Evolutionary conservation across 2,888 invertebrate genomes (phyloP).

Genomic region (Thymelicus lineola): DNA sequence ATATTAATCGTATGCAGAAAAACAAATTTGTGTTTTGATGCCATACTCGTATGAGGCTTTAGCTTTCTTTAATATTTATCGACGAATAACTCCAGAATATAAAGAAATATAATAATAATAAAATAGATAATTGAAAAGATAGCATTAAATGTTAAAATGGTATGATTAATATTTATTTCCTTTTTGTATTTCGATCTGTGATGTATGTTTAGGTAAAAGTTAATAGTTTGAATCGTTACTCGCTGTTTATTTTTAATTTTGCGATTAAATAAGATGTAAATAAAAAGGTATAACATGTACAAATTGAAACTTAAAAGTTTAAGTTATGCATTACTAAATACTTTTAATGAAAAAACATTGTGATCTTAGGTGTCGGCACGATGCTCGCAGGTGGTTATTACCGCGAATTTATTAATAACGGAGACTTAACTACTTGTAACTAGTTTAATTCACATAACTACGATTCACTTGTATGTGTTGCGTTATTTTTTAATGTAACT

Average conservation of each 20-base stretch:
- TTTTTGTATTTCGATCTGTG: constrained; percentile 80
- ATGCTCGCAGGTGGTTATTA: background rate
- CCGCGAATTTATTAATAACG: background rate
- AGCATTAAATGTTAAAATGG: constrained; percentile 21
- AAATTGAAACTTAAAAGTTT: constrained; percentile 39
- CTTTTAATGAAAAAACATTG: constrained; percentile 2
- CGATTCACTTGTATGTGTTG: constrained; percentile 13
- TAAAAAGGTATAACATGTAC: constrained; percentile 39
- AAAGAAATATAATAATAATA: constrained; percentile 6
- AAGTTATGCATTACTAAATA: constrained; percentile 29
- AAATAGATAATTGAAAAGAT: constrained; percentile 18
- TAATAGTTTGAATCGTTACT: constrained; percentile 73
- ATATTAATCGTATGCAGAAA: constrained; percentile 58
- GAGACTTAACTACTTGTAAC: background rate
- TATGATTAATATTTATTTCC: constrained; percentile 13
- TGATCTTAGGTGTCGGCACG: background rate
- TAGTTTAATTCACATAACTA: background rate
- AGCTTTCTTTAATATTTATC: constrained; percentile 24
- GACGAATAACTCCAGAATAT: background rate
- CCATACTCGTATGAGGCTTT: constrained; percentile 47
- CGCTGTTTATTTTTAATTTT: constrained; percentile 48
- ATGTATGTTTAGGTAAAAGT: constrained; percentile 84
- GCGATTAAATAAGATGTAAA: constrained; percentile 42
- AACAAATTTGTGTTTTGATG: constrained; percentile 74
- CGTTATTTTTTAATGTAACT: constrained; percentile 63